A percentile compares a stretch with the other conserved stretches of the same genome.
These are phyloP conservation scores for Arothron firmamentum DNA, from an alignment of 2,113 vertebrate species.

Conservation along the genomic window DNA sequence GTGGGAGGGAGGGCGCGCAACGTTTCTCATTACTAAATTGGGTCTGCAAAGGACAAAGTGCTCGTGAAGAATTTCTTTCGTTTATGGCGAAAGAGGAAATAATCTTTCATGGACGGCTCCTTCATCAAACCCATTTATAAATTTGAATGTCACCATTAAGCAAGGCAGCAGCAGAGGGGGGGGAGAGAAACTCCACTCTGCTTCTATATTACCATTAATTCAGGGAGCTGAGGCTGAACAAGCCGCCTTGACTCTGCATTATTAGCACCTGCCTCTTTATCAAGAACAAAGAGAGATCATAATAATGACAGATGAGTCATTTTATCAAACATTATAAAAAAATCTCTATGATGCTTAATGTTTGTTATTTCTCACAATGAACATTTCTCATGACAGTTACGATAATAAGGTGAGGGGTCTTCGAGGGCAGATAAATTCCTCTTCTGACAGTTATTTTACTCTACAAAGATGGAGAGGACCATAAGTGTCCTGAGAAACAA, in stretches of 20 bases:
- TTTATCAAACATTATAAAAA: conserved; percentile 34
- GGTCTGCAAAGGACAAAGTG: conserved; percentile 73
- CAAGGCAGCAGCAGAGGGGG: conserved; percentile 33
- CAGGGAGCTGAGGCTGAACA: conserved; percentile 48
- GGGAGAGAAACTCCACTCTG: conserved; percentile 36
- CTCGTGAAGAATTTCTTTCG: conserved; percentile 68
- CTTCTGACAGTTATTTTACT: conserved; percentile 39
- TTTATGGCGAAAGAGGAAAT: conserved; percentile 72
- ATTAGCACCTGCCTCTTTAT: conserved; percentile 62
- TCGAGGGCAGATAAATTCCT: conserved; percentile 21
- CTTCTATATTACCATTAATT: conserved; percentile 61
- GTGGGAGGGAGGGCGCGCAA: conserved; percentile 37
- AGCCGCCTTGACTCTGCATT: conserved; percentile 58
- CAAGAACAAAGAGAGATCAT: conserved; percentile 39
- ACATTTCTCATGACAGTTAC: background rate
- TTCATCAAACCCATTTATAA: conserved; percentile 73
- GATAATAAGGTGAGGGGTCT: conserved; percentile 34
- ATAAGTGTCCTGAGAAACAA: conserved; percentile 53
- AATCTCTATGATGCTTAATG: conserved; percentile 24
- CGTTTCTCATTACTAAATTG: conserved; percentile 79
- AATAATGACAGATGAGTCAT: conserved; percentile 45
- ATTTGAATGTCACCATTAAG: conserved; percentile 67
- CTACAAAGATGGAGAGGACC: conserved; percentile 45
- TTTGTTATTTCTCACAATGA: conserved; percentile 27
- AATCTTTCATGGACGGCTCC: conserved; percentile 68